Evolutionary conservation across 64 coral and sea anemone genomes (phyloP).

Genomic region (Montipora efflorescens): DNA sequence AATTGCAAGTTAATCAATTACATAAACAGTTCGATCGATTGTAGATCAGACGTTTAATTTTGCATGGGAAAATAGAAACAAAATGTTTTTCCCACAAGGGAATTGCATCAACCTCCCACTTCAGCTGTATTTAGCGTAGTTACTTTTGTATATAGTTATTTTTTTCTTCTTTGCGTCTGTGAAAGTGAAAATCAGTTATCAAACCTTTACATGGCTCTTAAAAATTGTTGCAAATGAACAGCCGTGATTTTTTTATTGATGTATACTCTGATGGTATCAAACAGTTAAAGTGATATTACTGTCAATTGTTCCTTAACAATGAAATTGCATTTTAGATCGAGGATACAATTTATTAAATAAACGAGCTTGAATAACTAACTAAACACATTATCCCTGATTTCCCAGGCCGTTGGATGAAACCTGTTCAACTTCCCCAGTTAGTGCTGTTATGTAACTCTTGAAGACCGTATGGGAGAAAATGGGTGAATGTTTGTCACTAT

Average conservation of each 20-base stretch:
- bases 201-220: not conserved
- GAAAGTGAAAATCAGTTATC: not conserved
- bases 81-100: not conserved
- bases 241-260: too few relatives aligned
- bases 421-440: not conserved
- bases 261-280: too few relatives aligned
- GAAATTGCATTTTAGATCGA: too few relatives aligned
- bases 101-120: not conserved
- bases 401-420: too few relatives aligned
- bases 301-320: too few relatives aligned
- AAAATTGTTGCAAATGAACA: slow-evolving; percentile 21
- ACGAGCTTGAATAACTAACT: not conserved
- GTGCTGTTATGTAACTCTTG: not conserved
- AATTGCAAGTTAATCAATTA: slow-evolving; percentile 6
- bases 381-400: not conserved
- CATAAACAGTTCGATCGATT: not conserved
- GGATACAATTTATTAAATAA: not conserved
- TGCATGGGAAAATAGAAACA: not conserved
- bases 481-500: not conserved
- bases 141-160: not conserved
- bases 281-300: too few relatives aligned
- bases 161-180: not conserved
- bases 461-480: not conserved
- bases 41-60: not conserved
- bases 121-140: not conserved